Conservation (phyloP, 1,140 invertebrate genomes). For the Sycophaga agraensis region DNA sequence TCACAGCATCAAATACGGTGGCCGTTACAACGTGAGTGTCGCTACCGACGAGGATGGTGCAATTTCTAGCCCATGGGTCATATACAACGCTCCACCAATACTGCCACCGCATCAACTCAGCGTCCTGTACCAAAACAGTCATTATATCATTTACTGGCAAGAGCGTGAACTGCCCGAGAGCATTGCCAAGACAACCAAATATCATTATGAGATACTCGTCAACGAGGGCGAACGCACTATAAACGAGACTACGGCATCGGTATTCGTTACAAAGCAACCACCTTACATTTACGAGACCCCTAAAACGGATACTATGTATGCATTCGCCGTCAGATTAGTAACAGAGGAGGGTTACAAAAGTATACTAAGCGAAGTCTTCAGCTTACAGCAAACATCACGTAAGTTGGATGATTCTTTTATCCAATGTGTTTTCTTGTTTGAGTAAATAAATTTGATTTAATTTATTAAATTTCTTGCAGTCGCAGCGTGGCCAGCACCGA, state of each 20-base stretch:
- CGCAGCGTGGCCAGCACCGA: constrained; percentile 36
- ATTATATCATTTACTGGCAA: constrained; percentile 67
- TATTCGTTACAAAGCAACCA: constrained; percentile 55
- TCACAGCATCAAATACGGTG: constrained; percentile 63
- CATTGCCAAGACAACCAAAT: constrained; percentile 46
- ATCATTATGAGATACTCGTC: constrained; percentile 68
- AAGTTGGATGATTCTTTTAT: constrained; percentile 1
- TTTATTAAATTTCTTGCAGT: constrained; percentile 23
- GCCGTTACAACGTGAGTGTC: constrained; percentile 65
- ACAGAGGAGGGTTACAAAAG: constrained; percentile 68
- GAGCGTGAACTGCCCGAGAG: constrained; percentile 42
- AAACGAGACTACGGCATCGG: constrained; percentile 57
- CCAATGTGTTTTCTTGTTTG: constrained; percentile 4
- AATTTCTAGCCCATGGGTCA: constrained; percentile 51
- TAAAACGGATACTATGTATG: constrained; percentile 59
- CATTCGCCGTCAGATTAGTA: constrained; percentile 66
- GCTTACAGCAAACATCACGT: constrained; percentile 29
- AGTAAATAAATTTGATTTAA: neutral
- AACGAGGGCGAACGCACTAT: constrained; percentile 58
- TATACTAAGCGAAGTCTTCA: constrained; percentile 63
- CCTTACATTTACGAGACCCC: constrained; percentile 62
- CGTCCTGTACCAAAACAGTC: constrained; percentile 57
- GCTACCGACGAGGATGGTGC: constrained; percentile 58
- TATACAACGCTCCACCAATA: constrained; percentile 62
- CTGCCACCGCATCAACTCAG: constrained; percentile 67